These are phyloP conservation scores for Adoxophyes honmai DNA, from an alignment of 1,140 invertebrate genomes.

Conservation along the genomic window DNA sequence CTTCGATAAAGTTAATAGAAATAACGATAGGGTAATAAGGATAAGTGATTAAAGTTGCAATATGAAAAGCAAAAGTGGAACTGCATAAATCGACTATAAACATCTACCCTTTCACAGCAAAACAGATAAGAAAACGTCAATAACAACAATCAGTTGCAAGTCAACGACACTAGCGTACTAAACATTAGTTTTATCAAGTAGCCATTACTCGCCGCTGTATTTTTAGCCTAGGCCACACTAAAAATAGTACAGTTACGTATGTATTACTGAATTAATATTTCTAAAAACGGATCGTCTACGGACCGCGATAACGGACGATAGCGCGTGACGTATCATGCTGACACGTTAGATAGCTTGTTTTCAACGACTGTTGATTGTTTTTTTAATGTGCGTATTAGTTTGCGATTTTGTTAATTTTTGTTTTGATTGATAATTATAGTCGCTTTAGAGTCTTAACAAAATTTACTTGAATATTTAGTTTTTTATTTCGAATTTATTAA, in stretches of 20 bases:
- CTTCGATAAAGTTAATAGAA: no score
- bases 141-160: constrained; percentile 50
- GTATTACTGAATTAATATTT: constrained; percentile 77
- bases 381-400: constrained; percentile 1
- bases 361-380: constrained; percentile 20
- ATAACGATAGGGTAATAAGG: no score
- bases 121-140: constrained; percentile 10
- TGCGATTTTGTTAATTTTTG: no score
- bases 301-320: constrained; percentile 66
- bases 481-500: no score
- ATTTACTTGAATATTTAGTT: no score
- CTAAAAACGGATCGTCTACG: constrained; percentile 75
- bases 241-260: constrained; percentile 64
- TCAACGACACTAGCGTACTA: constrained; percentile 67
- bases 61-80: no score
- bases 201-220: constrained; percentile 63
- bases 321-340: constrained; percentile 51
- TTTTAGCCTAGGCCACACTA: constrained; percentile 74
- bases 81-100: no score
- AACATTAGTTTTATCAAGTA: constrained; percentile 70
- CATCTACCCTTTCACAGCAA: neutral
- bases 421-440: no score
- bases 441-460: no score
- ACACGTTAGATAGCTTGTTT: constrained; percentile 52
- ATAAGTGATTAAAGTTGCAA: no score